Evolutionary conservation across 2,113 vertebrate species (phyloP).

Genomic region (Psilopogon haemacephalus): DNA sequence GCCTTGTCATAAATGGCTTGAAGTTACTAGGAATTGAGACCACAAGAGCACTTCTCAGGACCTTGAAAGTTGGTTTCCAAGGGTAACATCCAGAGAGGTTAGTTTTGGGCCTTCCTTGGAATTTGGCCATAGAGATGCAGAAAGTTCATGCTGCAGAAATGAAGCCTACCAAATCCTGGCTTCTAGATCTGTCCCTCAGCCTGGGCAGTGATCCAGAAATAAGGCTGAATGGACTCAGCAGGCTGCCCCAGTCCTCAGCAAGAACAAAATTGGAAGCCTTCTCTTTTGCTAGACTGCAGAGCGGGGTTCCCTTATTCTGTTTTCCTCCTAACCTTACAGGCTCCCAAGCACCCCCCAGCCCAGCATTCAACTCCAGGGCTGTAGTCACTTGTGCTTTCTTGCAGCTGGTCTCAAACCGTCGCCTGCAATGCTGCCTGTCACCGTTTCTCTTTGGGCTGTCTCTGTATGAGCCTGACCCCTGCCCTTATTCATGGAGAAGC

Average conservation of each 20-base stretch:
- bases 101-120: neutral
- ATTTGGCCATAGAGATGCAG: neutral
- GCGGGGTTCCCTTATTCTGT: neutral
- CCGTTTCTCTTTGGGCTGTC: accelerated
- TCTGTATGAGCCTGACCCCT: neutral
- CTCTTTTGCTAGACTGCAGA: neutral
- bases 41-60: neutral
- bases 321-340: neutral
- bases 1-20: neutral
- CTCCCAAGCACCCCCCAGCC: neutral
- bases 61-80: neutral
- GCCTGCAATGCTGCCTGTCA: neutral
- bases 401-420: neutral
- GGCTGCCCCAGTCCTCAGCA: neutral
- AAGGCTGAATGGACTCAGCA: neutral
- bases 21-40: neutral
- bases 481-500: neutral
- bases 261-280: neutral
- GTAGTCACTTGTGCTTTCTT: neutral
- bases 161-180: neutral
- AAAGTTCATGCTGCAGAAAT: neutral
- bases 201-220: neutral
- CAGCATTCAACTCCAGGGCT: neutral
- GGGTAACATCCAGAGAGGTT: slow-evolving; percentile 35
- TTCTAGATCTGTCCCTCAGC: neutral